These are phyloP conservation scores for Pseudochromis fuscus DNA, from an alignment of 2,797 vertebrate species.

Conservation along the genomic window DNA sequence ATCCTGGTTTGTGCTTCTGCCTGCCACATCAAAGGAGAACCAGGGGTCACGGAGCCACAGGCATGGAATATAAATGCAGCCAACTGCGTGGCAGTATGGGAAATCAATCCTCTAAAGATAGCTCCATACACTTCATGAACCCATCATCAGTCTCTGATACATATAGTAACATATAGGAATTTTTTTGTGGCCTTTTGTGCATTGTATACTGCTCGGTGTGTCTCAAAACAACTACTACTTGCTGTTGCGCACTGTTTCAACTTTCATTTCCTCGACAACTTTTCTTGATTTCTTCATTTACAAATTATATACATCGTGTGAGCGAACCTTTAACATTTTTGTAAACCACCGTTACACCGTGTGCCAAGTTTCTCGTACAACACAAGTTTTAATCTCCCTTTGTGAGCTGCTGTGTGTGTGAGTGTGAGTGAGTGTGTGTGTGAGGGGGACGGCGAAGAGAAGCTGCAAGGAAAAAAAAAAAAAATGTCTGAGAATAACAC, in stretches of 20 bases:
- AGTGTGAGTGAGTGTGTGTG: background rate
- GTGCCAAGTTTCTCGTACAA: background rate
- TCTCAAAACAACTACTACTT: constrained; percentile 36
- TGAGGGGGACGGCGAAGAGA: background rate
- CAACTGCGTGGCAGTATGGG: constrained; percentile 90
- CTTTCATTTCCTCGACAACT: constrained; percentile 17
- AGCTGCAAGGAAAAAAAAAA: constrained; percentile 30
- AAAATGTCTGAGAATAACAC: constrained; percentile 61
- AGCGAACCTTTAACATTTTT: background rate
- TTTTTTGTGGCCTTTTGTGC: constrained; percentile 59
- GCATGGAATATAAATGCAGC: constrained; percentile 94
- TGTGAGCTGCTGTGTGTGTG: background rate
- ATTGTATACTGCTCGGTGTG: constrained; percentile 40
- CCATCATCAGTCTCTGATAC: constrained; percentile 82
- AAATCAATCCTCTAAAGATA: constrained; percentile 90
- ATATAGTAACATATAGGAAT: constrained; percentile 78
- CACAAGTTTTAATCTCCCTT: constrained; percentile 13
- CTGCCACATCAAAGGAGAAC: constrained; percentile 99
- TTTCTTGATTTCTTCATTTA: constrained; percentile 2
- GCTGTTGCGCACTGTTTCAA: constrained; percentile 8
- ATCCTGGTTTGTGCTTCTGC: constrained; percentile 90
- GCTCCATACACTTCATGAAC: constrained; percentile 85
- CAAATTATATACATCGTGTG: background rate
- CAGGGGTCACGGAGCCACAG: constrained; percentile 96
- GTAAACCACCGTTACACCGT: constrained; percentile 5